A percentile compares a stretch with the other conserved stretches of the same genome.
Conservation (phyloP, 1,140 invertebrate species). For the Eumeta japonica region DNA sequence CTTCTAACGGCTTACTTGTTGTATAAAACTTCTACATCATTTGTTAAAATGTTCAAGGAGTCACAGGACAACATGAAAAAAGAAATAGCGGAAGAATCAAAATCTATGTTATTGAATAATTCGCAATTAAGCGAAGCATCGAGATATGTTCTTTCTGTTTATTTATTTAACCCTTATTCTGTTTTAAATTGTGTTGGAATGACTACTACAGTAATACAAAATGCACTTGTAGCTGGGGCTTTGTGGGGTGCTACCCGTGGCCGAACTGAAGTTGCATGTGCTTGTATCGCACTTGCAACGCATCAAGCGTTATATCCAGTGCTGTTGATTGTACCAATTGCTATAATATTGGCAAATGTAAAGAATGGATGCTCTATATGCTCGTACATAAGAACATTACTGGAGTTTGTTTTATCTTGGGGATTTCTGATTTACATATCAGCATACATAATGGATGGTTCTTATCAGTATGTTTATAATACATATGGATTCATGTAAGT, state of each 20-base stretch:
- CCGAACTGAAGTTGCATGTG: slow-evolving; percentile 59
- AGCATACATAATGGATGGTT: slow-evolving; percentile 58
- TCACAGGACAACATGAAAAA: slow-evolving; percentile 47
- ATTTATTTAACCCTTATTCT: slow-evolving; percentile 91
- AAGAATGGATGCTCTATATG: slow-evolving; percentile 52
- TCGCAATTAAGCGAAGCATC: slow-evolving; percentile 59
- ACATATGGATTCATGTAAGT: slow-evolving; percentile 85
- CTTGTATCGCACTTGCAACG: slow-evolving; percentile 73
- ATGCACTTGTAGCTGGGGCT: slow-evolving; percentile 73
- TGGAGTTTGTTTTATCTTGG: slow-evolving; percentile 50
- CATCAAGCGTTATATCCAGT: slow-evolving; percentile 86
- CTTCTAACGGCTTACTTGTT: slow-evolving; percentile 72
- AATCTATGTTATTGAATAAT: slow-evolving; percentile 59
- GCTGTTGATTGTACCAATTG: slow-evolving; percentile 77
- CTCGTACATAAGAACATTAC: slow-evolving; percentile 49
- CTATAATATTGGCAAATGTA: slow-evolving; percentile 49
- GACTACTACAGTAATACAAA: slow-evolving; percentile 88
- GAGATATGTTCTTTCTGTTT: slow-evolving; percentile 74
- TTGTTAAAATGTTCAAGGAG: slow-evolving; percentile 57
- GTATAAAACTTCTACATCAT: slow-evolving; percentile 66
- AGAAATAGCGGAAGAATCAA: slow-evolving; percentile 61
- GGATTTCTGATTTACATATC: slow-evolving; percentile 49
- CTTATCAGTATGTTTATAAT: slow-evolving; percentile 72
- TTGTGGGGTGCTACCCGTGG: slow-evolving; percentile 71
- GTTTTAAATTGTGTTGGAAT: slow-evolving; percentile 87